Base-by-base conservation (phyloP, 2,797 vertebrate species). In the Coilia nasus region DNA sequence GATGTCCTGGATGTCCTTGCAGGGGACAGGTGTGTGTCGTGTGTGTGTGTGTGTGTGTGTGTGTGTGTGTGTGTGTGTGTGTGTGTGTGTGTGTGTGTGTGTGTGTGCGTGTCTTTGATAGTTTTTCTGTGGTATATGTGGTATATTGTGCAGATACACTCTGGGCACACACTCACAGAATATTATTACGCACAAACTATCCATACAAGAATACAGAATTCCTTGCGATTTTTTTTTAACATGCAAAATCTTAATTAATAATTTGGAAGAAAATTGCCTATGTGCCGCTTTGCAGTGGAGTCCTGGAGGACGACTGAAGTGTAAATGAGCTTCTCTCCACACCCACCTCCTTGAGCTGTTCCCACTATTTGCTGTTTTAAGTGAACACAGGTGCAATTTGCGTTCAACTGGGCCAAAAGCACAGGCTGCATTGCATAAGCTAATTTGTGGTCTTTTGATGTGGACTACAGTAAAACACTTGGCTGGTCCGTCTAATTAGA, bases 391-490 rank as follows among this genome's bases (percentile, higher is more conserved):
- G 31, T 78, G 71, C 71, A 78, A 78, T 21, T 78, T 78, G 71
- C 71, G 17, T 78, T 78, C 17, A 31, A 78, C 31, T 44, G 6
- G 71, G 31, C 71, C 71, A 44, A 44, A 19, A 10, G 35, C 71
- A 44, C 35, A 78, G 17, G 15, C 71, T 78, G 17, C 41, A 78
- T 78, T 78, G 41, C 71, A 78, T 78, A 78, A 78, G 71, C 71
- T 41, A 41, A 78, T 78, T 21, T 41, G 71, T 41, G 71, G 31
- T 44, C 71, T 78, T 78, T 78, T 78, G 71, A 78, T 78, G 71
- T 78, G 71, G 71, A 84, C 83, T 59, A 59, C 71, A n/a, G 83
- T 54, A 56, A 80, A 41, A 54, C 67, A 41, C 67, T 19, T 7
- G 35, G 71, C 17, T 78, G 35, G 17, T 44, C 31, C 31, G 19